Conservation (phyloP, 2,888 invertebrate species). For the Blastobasis lacticolella region DNA sequence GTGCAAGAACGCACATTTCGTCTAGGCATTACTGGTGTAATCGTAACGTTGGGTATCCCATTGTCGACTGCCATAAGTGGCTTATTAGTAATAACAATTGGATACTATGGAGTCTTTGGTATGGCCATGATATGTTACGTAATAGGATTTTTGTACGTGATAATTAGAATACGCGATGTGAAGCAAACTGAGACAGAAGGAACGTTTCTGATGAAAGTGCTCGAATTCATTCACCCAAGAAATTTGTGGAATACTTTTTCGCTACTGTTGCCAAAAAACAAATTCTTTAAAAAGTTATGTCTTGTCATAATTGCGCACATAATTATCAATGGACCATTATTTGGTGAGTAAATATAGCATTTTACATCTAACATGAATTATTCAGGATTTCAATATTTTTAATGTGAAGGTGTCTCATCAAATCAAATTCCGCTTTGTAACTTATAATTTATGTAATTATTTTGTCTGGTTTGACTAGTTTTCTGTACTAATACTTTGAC, state of each 20-base stretch:
- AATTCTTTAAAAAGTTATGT: slow-evolving; percentile 37
- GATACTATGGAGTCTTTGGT: slow-evolving; percentile 61
- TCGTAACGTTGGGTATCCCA: slow-evolving; percentile 65
- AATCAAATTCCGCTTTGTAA: no score
- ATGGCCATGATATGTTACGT: slow-evolving; percentile 41
- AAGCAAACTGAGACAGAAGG: slow-evolving; percentile 36
- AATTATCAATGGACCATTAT: slow-evolving; percentile 55
- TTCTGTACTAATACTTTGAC: no score
- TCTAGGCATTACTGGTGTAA: slow-evolving; percentile 73
- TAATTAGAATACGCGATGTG: slow-evolving; percentile 49
- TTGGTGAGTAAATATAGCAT: slow-evolving; percentile 37
- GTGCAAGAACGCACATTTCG: slow-evolving; percentile 75
- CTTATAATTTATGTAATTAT: no score
- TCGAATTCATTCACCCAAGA: slow-evolving; percentile 45
- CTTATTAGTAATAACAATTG: slow-evolving; percentile 53
- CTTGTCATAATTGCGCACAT: slow-evolving; percentile 55
- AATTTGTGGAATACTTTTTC: slow-evolving; percentile 58
- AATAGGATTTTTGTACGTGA: slow-evolving; percentile 49
- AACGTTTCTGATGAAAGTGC: slow-evolving; percentile 29
- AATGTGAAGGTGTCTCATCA: no score
- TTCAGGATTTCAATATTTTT: no score
- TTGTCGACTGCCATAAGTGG: slow-evolving; percentile 69
- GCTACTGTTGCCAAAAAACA: slow-evolving; percentile 39
- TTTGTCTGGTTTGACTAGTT: no score
- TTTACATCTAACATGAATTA: no score